These are phyloP conservation scores for Merodon equestris DNA, from an alignment of 2,888 invertebrate genomes.

Conservation along the genomic window DNA sequence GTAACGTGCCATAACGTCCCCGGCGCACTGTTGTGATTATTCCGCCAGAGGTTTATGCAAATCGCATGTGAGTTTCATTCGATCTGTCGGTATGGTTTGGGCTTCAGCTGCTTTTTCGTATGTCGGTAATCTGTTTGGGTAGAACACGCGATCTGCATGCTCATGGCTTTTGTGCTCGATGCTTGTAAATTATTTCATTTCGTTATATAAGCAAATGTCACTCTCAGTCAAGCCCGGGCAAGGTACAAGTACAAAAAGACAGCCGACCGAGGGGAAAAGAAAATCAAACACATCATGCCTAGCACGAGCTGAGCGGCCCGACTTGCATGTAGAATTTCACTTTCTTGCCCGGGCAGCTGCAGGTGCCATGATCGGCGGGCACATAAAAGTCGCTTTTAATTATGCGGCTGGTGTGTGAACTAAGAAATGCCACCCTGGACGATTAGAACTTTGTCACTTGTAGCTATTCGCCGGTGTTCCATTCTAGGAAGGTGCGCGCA, in stretches of 20 bases:
- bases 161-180: constrained; percentile 19
- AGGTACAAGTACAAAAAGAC: too few species aligned
- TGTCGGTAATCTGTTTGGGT: constrained; percentile 31
- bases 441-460: constrained; percentile 62
- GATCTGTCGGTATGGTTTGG: constrained; percentile 3
- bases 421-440: constrained; percentile 49
- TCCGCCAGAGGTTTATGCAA: constrained; percentile 39
- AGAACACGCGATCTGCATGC: constrained; percentile 47
- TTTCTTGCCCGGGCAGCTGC: neutral
- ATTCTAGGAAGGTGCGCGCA: too few species aligned
- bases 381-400: constrained; percentile 58
- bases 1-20: constrained; percentile 6
- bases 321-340: neutral
- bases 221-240: neutral
- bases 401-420: constrained; percentile 39
- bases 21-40: constrained; percentile 4
- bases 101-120: too few species aligned
- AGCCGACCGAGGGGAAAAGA: too few species aligned
- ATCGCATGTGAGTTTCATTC: constrained; percentile 41
- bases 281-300: neutral
- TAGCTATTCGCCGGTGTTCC: constrained; percentile 19
- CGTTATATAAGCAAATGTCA: constrained; percentile 26
- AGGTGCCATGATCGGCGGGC: neutral
- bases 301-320: neutral
- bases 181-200: constrained; percentile 11